Evolutionary conservation across 2,888 invertebrate species (phyloP).

Genomic region (Cerceris ruficornis): DNA sequence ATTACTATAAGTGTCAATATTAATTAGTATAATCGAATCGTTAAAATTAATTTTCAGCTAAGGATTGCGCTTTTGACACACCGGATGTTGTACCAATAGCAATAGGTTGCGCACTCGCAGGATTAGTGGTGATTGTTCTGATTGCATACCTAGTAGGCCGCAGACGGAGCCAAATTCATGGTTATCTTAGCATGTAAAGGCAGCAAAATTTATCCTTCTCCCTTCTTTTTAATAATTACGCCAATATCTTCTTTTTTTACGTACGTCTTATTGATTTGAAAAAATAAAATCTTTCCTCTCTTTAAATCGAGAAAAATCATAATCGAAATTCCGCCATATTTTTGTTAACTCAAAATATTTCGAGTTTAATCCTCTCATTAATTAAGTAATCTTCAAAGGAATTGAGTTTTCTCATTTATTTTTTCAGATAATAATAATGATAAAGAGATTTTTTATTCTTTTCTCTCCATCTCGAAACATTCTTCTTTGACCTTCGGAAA

Average conservation of each 20-base stretch:
- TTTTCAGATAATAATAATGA: constrained; percentile 9
- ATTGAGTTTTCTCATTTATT: constrained; percentile 9
- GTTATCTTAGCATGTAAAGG: constrained; percentile 92
- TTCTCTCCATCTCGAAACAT: constrained; percentile 3
- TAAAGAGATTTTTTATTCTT: constrained; percentile 12
- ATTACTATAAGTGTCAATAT: no score
- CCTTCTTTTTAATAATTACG: constrained; percentile 44
- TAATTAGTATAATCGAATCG: neutral
- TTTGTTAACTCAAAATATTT: neutral
- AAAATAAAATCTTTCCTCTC: constrained; percentile 16
- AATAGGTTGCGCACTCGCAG: constrained; percentile 96
- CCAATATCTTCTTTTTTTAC: constrained; percentile 48
- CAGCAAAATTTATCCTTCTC: constrained; percentile 30
- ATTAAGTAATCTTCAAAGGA: constrained; percentile 19
- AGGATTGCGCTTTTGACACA: constrained; percentile 89
- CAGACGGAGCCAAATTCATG: constrained; percentile 90
- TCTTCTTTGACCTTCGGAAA: constrained; percentile 1
- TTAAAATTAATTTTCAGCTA: constrained; percentile 82
- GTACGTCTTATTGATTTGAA: constrained; percentile 37
- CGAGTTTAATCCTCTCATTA: constrained; percentile 18
- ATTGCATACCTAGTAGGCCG: constrained; percentile 96
- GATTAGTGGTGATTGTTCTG: constrained; percentile 94
- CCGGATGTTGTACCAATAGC: constrained; percentile 98
- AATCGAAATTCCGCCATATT: constrained; percentile 2
- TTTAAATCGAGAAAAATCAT: neutral